Percentiles rank a stretch among this genome's conserved stretches.
Conservation (phyloP, 2,888 invertebrate genomes). For the Trachelus tabidus region DNA sequence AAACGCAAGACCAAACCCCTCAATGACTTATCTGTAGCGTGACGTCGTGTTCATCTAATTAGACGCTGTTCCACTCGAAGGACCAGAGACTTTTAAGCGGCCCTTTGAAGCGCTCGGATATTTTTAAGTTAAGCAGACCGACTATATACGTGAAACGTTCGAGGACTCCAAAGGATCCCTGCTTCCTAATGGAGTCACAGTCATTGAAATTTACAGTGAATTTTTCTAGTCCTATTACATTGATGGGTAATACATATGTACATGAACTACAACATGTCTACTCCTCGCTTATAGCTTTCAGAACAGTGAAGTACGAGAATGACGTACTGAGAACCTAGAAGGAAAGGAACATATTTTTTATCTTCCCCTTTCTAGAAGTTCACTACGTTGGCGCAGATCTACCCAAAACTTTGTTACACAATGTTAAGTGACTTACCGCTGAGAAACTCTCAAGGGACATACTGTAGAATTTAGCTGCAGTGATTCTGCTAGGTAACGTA, state of each 20-base stretch:
- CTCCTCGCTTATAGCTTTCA: constrained; percentile 36
- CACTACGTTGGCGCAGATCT: not conserved
- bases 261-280: not conserved
- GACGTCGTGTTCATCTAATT: constrained; percentile 9
- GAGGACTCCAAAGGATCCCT: not conserved
- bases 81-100: constrained; percentile 11
- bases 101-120: constrained; percentile 33
- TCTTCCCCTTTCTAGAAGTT: not conserved
- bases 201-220: not conserved
- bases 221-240: not conserved
- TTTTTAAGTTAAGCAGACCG: constrained; percentile 29
- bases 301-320: constrained; percentile 55
- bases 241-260: not conserved
- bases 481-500: constrained; percentile 46
- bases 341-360: not conserved
- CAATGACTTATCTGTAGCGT: not conserved
- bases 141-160: not conserved
- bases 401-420: not conserved
- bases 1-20: not conserved
- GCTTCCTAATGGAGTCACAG: not conserved
- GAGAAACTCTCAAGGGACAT: constrained; percentile 53
- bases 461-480: constrained; percentile 55
- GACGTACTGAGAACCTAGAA: constrained; percentile 53
- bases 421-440: constrained; percentile 36
- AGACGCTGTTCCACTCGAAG: constrained; percentile 21